Conservation (phyloP, 2,888 invertebrate genomes). For the Drosophila antonietae region DNA sequence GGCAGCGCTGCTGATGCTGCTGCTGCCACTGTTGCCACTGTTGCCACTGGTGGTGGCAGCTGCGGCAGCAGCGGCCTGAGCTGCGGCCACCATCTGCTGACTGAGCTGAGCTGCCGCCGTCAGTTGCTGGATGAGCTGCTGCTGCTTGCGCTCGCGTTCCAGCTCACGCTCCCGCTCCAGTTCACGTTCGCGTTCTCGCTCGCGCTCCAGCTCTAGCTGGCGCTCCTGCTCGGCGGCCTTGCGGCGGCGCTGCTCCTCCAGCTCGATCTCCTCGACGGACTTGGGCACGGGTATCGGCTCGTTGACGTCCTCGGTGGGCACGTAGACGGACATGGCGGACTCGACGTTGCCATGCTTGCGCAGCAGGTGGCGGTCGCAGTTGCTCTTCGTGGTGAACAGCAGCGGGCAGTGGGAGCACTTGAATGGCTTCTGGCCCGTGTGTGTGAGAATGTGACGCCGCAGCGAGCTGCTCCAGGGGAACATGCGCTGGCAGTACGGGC, state of each 20-base stretch:
- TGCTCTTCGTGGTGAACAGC: constrained; percentile 98
- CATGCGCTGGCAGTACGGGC: constrained; percentile 96
- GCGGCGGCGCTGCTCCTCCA: constrained; percentile 81
- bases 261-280: constrained; percentile 82
- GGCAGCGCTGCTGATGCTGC: not conserved
- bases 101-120: constrained; percentile 86
- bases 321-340: constrained; percentile 84
- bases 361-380: constrained; percentile 96
- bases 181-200: constrained; percentile 54
- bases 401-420: constrained; percentile 97
- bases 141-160: constrained; percentile 76
- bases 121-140: constrained; percentile 79
- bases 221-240: constrained; percentile 68
- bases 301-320: constrained; percentile 85
- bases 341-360: constrained; percentile 91
- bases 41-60: not conserved
- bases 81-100: constrained; percentile 46
- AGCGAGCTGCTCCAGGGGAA: constrained; percentile 99
- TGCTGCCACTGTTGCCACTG: not conserved
- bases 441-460: constrained; percentile 95
- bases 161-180: constrained; percentile 52
- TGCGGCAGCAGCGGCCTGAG: constrained; percentile 18
- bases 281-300: constrained; percentile 83
- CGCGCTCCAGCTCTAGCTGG: constrained; percentile 39
- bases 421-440: constrained; percentile 98